Conservation (phyloP, 1,140 invertebrate species). For the Calliopsis andreniformis region DNA sequence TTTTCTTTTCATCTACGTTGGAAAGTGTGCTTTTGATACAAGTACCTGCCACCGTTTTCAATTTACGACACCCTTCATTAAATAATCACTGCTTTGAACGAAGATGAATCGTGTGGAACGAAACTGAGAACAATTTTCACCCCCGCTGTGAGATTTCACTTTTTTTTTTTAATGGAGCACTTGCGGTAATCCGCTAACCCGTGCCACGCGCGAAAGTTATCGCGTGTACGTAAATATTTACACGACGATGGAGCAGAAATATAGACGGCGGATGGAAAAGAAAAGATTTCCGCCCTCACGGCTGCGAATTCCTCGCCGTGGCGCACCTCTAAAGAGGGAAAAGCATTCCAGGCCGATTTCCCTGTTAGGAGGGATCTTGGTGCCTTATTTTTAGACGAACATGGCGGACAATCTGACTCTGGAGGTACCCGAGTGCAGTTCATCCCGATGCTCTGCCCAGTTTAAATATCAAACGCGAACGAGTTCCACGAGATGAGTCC, state of each 20-base stretch:
- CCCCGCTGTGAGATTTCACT: too few relatives aligned
- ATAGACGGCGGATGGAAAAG: constrained; percentile 10
- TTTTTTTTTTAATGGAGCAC: background rate
- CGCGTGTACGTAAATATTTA: constrained; percentile 68
- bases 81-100: too few relatives aligned
- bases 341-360: background rate
- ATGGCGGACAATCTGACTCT: too few relatives aligned
- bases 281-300: constrained; percentile 12
- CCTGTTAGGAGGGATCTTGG: background rate
- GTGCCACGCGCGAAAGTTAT: background rate
- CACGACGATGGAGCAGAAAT: constrained; percentile 11
- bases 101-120: too few relatives aligned
- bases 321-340: background rate
- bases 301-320: constrained; percentile 17
- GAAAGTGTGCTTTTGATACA: too few relatives aligned
- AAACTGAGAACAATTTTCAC: too few relatives aligned
- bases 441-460: background rate
- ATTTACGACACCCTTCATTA: too few relatives aligned
- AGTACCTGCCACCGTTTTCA: too few relatives aligned
- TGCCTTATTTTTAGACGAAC: constrained; percentile 8
- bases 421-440: too few relatives aligned
- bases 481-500: background rate
- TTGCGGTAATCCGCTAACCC: background rate
- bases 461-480: background rate
- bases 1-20: too few relatives aligned